A percentile compares a stretch with the other conserved stretches of the same genome.
phyloP scores from a whole-genome alignment of 2,113 vertebrate genomes.

The Mustela nigripes region DNA sequence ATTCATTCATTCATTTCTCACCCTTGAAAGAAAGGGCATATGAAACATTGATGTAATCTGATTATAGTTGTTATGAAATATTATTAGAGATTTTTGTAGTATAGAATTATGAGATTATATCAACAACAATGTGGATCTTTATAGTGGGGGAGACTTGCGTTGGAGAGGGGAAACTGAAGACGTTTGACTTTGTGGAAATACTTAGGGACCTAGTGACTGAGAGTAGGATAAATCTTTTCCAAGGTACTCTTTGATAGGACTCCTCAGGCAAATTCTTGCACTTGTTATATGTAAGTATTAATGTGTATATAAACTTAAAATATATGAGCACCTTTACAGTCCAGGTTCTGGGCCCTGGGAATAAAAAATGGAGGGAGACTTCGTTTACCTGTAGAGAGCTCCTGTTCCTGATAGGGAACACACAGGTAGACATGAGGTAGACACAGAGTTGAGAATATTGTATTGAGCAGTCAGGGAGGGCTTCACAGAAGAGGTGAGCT shows the following conservation, averaged over 20 bases:
- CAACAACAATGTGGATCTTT: not conserved
- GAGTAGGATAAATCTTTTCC: not conserved
- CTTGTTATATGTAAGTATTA: not conserved
- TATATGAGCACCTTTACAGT: not conserved
- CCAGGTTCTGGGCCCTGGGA: not conserved
- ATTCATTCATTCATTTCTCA: slow-evolving; percentile 3
- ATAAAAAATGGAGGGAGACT: not conserved
- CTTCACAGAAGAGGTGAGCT: not conserved
- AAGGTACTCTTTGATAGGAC: not conserved
- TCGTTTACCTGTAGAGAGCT: not conserved
- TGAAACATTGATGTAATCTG: slow-evolving; percentile 12
- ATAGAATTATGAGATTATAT: not conserved
- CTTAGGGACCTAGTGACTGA: not conserved
- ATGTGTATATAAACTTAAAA: not conserved
- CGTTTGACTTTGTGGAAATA: not conserved
- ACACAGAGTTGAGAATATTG: not conserved
- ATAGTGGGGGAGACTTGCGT: not conserved
- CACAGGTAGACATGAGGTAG: not conserved
- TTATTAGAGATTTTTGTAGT: not conserved
- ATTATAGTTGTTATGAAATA: not conserved
- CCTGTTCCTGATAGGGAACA: not conserved
- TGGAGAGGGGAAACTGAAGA: not conserved
- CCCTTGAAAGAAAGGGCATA: slow-evolving; percentile 7
- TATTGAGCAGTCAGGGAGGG: not conserved
- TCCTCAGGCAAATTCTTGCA: not conserved